A percentile compares a stretch with the other conserved stretches of the same genome.
phyloP scores from a whole-genome alignment of 2,113 vertebrate species.

The Elephantulus edwardii region DNA sequence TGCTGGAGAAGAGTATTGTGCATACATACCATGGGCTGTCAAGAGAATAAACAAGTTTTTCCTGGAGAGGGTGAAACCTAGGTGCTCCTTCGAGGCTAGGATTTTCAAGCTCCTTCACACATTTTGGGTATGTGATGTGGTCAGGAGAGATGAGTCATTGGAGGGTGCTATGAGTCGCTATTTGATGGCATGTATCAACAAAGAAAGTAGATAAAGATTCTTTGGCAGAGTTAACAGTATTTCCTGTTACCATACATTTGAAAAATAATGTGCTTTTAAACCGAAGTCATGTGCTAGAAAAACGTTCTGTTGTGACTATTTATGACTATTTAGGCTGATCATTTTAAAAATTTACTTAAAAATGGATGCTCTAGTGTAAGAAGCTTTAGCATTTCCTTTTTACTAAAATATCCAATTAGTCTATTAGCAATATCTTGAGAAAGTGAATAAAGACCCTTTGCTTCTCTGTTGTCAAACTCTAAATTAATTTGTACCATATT shows the following conservation, averaged over 20 bases:
- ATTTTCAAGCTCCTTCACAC: no score
- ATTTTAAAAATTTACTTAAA: no score
- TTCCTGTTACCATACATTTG: not conserved
- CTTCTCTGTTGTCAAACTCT: slow-evolving; percentile 31
- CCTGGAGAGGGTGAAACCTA: no score
- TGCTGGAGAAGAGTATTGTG: no score
- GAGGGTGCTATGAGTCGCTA: no score
- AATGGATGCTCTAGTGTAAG: slow-evolving; percentile 51
- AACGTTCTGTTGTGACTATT: slow-evolving; percentile 34
- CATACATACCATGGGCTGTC: no score
- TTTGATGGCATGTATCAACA: no score
- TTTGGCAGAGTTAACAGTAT: slow-evolving; percentile 45
- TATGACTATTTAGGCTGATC: slow-evolving; percentile 34
- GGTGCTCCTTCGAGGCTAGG: no score
- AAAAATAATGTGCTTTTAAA: slow-evolving; percentile 52
- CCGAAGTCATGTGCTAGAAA: slow-evolving; percentile 3
- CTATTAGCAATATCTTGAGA: slow-evolving; percentile 36
- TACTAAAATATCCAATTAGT: slow-evolving; percentile 47
- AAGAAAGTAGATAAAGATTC: slow-evolving; percentile 3
- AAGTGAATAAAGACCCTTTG: slow-evolving; percentile 54
- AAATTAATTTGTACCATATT: slow-evolving; percentile 43
- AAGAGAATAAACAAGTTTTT: no score
- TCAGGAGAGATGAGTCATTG: no score
- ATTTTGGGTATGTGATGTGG: no score
- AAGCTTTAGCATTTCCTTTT: slow-evolving; percentile 56